These are phyloP conservation scores for Enteromius fasciolatus DNA, from an alignment of 2,797 vertebrate genomes.

Conservation along the genomic window DNA sequence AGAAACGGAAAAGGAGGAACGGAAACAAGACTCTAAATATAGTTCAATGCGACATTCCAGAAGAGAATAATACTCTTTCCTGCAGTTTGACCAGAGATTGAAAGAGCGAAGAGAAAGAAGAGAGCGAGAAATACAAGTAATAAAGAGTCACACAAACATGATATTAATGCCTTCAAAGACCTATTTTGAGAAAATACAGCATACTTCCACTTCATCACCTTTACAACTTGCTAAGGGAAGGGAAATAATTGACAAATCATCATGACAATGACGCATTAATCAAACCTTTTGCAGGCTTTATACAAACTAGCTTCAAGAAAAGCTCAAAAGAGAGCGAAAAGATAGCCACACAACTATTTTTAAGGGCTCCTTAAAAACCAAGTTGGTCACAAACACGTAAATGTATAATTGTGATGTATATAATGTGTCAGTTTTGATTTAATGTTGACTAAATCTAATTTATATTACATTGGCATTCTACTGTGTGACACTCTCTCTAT, in stretches of 20 bases:
- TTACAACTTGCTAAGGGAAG: not conserved
- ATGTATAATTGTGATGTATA: not conserved
- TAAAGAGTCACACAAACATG: not conserved
- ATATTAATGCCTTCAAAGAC: constrained; percentile 5
- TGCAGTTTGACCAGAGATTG: constrained; percentile 43
- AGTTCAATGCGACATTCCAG: constrained; percentile 59
- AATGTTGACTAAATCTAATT: not conserved
- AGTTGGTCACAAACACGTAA: not conserved
- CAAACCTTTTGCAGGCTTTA: constrained; percentile 33
- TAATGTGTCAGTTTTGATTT: not conserved
- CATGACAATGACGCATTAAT: constrained; percentile 24
- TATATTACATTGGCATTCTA: not conserved
- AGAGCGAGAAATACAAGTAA: not conserved
- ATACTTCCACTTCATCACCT: constrained; percentile 20
- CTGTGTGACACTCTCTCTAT: not conserved
- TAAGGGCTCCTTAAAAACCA: not conserved
- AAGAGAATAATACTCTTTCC: constrained; percentile 59
- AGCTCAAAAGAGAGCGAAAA: not conserved
- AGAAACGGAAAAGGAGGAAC: constrained; percentile 60
- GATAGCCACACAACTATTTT: not conserved
- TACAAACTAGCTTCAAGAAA: constrained; percentile 28
- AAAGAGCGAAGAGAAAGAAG: constrained; percentile 22
- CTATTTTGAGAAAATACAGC: constrained; percentile 5
- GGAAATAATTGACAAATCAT: constrained; percentile 23
- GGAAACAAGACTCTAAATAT: constrained; percentile 58